phyloP scores from a whole-genome alignment of 1,140 invertebrate genomes.

The Belonocnema kinseyi region DNA sequence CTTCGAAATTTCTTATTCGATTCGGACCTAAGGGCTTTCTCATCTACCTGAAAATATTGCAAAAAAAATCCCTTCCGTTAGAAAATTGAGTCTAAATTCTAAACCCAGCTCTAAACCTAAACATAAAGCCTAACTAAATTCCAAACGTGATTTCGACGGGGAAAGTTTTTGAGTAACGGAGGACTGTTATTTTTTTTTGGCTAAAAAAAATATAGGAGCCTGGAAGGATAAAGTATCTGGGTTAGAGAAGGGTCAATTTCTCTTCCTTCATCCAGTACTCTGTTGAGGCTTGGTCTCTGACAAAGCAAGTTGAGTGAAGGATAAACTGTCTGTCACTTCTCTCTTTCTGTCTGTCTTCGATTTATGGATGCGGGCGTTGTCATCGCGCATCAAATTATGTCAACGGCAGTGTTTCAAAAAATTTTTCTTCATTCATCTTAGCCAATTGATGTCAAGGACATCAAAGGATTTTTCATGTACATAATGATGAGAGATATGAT shows the following conservation, averaged over 20 bases:
- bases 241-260: conserved; percentile 14
- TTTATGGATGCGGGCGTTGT: not conserved
- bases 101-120: not conserved
- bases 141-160: not conserved
- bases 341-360: not conserved
- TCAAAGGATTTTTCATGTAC: no score
- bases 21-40: no score
- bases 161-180: not conserved
- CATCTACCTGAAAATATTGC: not conserved
- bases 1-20: no score
- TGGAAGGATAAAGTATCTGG: not conserved
- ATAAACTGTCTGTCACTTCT: not conserved
- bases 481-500: no score
- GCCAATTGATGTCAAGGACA: no score
- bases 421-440: no score
- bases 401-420: not conserved
- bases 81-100: not conserved
- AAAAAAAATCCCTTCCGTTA: not conserved
- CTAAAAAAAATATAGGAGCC: not conserved
- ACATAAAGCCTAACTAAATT: not conserved
- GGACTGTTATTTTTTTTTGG: not conserved
- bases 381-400: conserved; percentile 2
- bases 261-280: not conserved
- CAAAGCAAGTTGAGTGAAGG: not conserved
- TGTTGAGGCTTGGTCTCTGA: not conserved